Evolutionary conservation across 2,888 invertebrate genomes (phyloP).

Genomic region (Drosophila demipolita): DNA sequence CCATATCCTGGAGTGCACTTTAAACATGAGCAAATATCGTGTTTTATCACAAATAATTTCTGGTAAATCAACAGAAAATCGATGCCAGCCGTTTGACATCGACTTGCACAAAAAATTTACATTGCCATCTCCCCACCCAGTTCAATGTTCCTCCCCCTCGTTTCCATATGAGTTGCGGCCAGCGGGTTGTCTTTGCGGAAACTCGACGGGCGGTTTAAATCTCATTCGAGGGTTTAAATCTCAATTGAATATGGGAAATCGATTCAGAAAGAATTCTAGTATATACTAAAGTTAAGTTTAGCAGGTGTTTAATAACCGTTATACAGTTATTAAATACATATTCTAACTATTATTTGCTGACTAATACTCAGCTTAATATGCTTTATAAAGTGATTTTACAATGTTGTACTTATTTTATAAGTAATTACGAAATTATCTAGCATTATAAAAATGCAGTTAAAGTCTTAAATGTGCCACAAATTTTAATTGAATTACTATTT

Average conservation of each 20-base stretch:
- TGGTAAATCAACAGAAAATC: slow-evolving; percentile 83
- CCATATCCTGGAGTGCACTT: slow-evolving; percentile 71
- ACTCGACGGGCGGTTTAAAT: slow-evolving; percentile 52
- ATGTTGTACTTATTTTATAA: background rate
- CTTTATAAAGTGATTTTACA: background rate
- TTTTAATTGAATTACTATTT: too few relatives aligned
- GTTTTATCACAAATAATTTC: slow-evolving; percentile 84
- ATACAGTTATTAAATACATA: background rate
- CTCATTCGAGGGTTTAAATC: slow-evolving; percentile 31
- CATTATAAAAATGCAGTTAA: background rate
- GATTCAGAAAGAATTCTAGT: slow-evolving; percentile 1
- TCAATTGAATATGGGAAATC: slow-evolving; percentile 9
- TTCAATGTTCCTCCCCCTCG: background rate
- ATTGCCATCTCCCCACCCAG: slow-evolving; percentile 16
- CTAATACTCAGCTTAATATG: background rate
- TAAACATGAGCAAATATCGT: slow-evolving; percentile 82
- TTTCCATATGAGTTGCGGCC: slow-evolving; percentile 46
- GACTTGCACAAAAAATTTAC: slow-evolving; percentile 44
- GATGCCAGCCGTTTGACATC: slow-evolving; percentile 64
- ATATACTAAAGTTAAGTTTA: background rate
- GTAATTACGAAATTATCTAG: background rate
- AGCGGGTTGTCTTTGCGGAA: slow-evolving; percentile 44
- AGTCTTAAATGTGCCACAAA: background rate
- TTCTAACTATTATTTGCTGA: background rate
- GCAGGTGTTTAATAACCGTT: slow-evolving; percentile 1